Base-by-base conservation (phyloP, 1,140 invertebrate genomes). In the Caligus rogercresseyi region DNA sequence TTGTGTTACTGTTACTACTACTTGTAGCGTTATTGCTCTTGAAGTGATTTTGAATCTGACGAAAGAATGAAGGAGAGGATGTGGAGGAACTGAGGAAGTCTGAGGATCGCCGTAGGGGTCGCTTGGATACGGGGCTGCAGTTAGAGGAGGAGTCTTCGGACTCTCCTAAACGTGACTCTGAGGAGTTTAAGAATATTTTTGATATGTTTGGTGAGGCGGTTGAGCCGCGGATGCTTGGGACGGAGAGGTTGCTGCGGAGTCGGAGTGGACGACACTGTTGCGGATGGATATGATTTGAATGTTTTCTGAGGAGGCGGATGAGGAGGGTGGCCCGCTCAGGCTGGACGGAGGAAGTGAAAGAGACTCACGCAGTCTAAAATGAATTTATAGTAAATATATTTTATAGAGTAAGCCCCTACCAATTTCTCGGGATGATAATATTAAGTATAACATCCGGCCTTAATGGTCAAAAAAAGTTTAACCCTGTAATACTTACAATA, bases 1-100 rank as follows among this genome's bases (percentile, higher is more conserved):
- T 56, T 20, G 54, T 25, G 54, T 56, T 56, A 43, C 31, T 43
- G n/a, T 43, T 43, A 43, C n/a, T 43, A n/a, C 31, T 43, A 43
- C 31, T 43, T 11, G 7, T 43, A 11, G 7, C 31, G n/a, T n/a
- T 43, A n/a, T 43, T 43, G n/a, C n/a, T 43, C 31, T 43, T 43
- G n/a, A 43, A 43, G 31, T 43, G 31, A 43, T 43, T 43, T 43
- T 43, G 31, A n/a, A 43, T 43, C 31, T 43, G 31, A 43, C 31
- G 31, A 43, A 43, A 43, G n/a, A 43, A 43, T 43, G 31, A 43
- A n/a, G 31, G 31, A 11, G 31, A 43, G n/a, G 31, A 43, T 43
- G 31, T 11, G 7, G 31, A 43, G 31, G 31, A 43, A 43, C 31
- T 11, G 7, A 43, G 7, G 7, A 43, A 11, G n/a, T 43, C 31